A percentile compares a stretch with the other conserved stretches of the same genome.
phyloP scores from a whole-genome alignment of 1,140 invertebrate genomes.

The Aphelenchoides besseyi region DNA sequence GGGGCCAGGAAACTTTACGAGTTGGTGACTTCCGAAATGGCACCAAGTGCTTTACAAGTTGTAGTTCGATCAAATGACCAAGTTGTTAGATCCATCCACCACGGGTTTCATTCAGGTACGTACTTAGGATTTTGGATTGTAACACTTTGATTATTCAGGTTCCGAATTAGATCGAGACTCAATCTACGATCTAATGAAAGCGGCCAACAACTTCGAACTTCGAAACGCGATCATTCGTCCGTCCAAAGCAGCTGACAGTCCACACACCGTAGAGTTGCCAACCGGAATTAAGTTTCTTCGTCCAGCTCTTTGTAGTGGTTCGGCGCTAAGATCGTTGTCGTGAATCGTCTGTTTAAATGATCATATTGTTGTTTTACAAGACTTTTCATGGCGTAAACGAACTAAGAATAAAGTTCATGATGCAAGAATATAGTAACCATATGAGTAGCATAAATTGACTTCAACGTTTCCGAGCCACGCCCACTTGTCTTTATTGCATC shows the following conservation, averaged over 20 bases:
- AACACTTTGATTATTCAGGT: not conserved
- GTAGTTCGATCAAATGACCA: constrained; percentile 23
- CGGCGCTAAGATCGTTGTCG: constrained; percentile 6
- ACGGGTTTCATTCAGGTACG: constrained; percentile 11
- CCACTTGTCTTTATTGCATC: no score
- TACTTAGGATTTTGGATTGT: not conserved
- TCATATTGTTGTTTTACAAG: no score
- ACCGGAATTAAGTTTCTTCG: constrained; percentile 5
- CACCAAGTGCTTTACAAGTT: constrained; percentile 14
- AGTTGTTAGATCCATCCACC: constrained; percentile 9
- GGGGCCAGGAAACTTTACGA: not conserved
- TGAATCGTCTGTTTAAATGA: not conserved
- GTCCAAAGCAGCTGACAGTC: not conserved
- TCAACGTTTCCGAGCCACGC: no score
- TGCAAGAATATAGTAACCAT: no score
- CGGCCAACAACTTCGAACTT: constrained; percentile 10
- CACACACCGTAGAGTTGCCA: not conserved
- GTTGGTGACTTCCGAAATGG: constrained; percentile 4
- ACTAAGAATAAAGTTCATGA: no score
- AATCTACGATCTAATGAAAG: constrained; percentile 16
- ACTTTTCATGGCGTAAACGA: no score
- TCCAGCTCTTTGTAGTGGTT: not conserved
- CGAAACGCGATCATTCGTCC: constrained; percentile 12
- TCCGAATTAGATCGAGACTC: constrained; percentile 11
- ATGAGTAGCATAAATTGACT: no score